phyloP scores from a whole-genome alignment of 23 tunicate genomes.

The Pegea sp. region DNA sequence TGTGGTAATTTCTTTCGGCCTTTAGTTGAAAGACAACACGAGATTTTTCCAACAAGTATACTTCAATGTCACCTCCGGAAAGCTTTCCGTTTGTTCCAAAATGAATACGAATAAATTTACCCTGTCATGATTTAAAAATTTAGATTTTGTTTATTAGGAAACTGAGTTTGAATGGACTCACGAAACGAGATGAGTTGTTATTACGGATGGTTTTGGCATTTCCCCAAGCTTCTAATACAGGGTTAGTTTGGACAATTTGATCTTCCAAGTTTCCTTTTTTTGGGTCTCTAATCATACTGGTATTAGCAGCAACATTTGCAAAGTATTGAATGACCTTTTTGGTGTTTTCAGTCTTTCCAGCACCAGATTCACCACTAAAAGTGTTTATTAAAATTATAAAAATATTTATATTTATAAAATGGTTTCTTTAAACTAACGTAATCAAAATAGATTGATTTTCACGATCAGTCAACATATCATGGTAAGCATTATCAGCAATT shows the following conservation, averaged over 20 bases:
- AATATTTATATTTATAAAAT: too few species aligned
- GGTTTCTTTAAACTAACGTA: slow-evolving; percentile 46
- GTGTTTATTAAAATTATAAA: too few species aligned
- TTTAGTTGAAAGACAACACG: slow-evolving; percentile 82
- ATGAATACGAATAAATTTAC: slow-evolving; percentile 95
- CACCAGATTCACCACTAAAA: slow-evolving; percentile 91
- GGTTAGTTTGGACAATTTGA: slow-evolving; percentile 92
- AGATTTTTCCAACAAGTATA: slow-evolving; percentile 83
- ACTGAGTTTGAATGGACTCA: slow-evolving; percentile 12
- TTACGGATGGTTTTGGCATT: slow-evolving; percentile 93
- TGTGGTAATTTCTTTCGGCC: slow-evolving; percentile 84
- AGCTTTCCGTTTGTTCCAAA: slow-evolving; percentile 98
- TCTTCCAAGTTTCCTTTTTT: slow-evolving; percentile 33
- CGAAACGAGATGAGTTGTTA: slow-evolving; percentile 98
- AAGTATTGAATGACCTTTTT: slow-evolving; percentile 97
- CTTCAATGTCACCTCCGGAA: slow-evolving; percentile 96
- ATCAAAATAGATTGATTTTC: slow-evolving; percentile 94
- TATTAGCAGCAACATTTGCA: slow-evolving; percentile 72
- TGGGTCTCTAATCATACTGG: not conserved
- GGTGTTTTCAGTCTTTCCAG: slow-evolving; percentile 97
- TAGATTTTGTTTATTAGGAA: not conserved
- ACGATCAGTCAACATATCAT: slow-evolving; percentile 89
- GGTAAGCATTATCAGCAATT: slow-evolving; percentile 96
- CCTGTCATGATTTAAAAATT: slow-evolving; percentile 9
- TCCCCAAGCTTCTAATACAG: slow-evolving; percentile 96